Conservation (phyloP, 2,113 vertebrate species). For the Scolopax mira region DNA sequence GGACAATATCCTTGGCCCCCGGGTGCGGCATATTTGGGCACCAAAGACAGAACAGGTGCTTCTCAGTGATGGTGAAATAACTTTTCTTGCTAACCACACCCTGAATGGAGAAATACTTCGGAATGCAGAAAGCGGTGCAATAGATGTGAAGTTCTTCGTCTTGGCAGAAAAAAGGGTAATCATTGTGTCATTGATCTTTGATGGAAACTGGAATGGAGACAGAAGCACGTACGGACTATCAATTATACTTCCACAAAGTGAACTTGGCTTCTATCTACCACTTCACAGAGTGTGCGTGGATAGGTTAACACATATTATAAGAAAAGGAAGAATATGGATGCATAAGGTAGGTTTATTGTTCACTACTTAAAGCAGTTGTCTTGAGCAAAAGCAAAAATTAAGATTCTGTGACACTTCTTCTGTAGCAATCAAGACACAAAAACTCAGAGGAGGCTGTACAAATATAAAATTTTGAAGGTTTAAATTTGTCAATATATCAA, state of each 20-base stretch:
- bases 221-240: slow-evolving; percentile 96
- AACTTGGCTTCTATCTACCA: slow-evolving; percentile 92
- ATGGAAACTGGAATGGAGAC: slow-evolving; percentile 96
- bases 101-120: slow-evolving; percentile 97
- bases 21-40: slow-evolving; percentile 94
- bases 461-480: neutral
- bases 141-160: slow-evolving; percentile 98
- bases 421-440: neutral
- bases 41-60: slow-evolving; percentile 86
- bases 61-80: slow-evolving; percentile 94
- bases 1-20: slow-evolving; percentile 97
- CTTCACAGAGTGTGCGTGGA: slow-evolving; percentile 94
- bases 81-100: slow-evolving; percentile 96
- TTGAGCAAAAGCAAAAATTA: neutral
- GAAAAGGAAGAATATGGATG: slow-evolving; percentile 98
- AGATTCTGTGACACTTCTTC: neutral
- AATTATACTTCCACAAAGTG: slow-evolving; percentile 91
- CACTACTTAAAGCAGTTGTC: neutral
- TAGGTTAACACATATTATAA: slow-evolving; percentile 92
- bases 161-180: slow-evolving; percentile 96
- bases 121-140: slow-evolving; percentile 93
- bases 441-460: neutral
- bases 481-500: neutral
- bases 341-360: slow-evolving; percentile 85
- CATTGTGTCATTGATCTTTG: slow-evolving; percentile 96